Evolutionary conservation across 2,113 vertebrate species (phyloP).

Genomic region (Lepus timidus): DNA sequence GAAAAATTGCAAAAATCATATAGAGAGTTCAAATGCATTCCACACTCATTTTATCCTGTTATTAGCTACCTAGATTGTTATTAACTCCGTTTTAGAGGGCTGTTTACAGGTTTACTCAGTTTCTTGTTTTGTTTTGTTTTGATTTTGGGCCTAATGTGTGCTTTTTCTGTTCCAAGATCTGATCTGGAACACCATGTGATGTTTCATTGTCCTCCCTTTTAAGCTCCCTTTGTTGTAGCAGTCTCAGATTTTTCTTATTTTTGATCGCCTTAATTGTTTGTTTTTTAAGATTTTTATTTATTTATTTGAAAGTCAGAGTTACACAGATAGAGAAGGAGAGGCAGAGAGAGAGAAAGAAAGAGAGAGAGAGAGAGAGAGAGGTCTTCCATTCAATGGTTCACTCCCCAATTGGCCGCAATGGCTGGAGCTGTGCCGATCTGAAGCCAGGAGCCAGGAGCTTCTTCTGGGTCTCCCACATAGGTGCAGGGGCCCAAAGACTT

Average conservation of each 20-base stretch:
- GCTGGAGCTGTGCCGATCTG: too few relatives aligned
- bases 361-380: too few relatives aligned
- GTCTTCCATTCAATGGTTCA: too few relatives aligned
- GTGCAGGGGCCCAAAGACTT: too few relatives aligned
- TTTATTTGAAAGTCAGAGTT: too few relatives aligned
- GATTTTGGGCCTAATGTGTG: too few relatives aligned
- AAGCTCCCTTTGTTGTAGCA: neutral
- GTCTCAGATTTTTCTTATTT: neutral
- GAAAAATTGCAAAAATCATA: neutral
- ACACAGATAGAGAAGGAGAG: too few relatives aligned
- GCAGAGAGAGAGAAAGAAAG: too few relatives aligned
- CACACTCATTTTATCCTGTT: neutral
- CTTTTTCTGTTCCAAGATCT: neutral
- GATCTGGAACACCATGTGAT: neutral
- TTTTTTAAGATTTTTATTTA: too few relatives aligned
- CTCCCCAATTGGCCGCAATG: too few relatives aligned
- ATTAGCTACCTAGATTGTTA: neutral
- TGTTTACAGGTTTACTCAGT: neutral
- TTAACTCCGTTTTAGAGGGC: neutral
- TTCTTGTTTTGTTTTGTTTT: neutral
- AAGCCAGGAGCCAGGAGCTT: too few relatives aligned
- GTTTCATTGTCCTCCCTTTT: neutral
- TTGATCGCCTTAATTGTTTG: neutral
- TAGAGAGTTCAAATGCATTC: neutral
- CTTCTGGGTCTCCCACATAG: too few relatives aligned